Evolutionary conservation across 2,113 vertebrate species (phyloP), one percentile per base, ranked within the genome.

Genomic region (Cryptotis parvus): DNA sequence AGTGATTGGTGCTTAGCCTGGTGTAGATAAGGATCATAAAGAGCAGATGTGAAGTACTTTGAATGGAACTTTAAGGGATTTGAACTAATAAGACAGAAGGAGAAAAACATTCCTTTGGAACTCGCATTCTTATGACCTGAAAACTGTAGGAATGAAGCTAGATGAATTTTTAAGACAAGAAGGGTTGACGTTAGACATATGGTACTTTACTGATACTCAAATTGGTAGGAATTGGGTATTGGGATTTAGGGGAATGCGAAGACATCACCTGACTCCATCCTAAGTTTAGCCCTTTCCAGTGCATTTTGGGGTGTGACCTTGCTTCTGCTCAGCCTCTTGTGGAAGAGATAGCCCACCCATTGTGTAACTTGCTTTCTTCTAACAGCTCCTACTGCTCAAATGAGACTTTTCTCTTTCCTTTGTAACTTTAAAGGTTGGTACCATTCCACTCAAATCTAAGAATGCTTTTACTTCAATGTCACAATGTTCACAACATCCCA

Each of bases 111-210:
- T 75, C 33, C 15, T n/a, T 43, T 63, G 37, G 33, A 24, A 86
- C 10, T 24, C 12, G 4, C 52, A 49, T 20, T 6, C 9, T 52
- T 33, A 41, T 52, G 15, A 52, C 29, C 29, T 83, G 76, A 80
- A 29, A n/a, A 31, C 3, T 58, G n/a, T n/a, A 41, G 49, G 79
- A 41, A 70, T 49, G 14, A 85, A 75, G 12, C 33, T 33, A 61
- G 39, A 77, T 61, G 16, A 58, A 85, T 74, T 92, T 89, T 81
- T 68, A 88, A 83, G 31, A 55, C 55, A 83, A 85, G 11, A 18
- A 45, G 27, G 22, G 6, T 45, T 31, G 24, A 12, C 63, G 73
- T 61, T 78, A n/a, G 29, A 61, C 84, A 70, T 66, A 55, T 29
- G 61, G 55, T 58, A 31, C 1, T 29, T 69, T 31, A 73, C 0